Base-by-base conservation (phyloP, 2,888 invertebrate genomes). In the Sepioteuthis lessoniana region DNA sequence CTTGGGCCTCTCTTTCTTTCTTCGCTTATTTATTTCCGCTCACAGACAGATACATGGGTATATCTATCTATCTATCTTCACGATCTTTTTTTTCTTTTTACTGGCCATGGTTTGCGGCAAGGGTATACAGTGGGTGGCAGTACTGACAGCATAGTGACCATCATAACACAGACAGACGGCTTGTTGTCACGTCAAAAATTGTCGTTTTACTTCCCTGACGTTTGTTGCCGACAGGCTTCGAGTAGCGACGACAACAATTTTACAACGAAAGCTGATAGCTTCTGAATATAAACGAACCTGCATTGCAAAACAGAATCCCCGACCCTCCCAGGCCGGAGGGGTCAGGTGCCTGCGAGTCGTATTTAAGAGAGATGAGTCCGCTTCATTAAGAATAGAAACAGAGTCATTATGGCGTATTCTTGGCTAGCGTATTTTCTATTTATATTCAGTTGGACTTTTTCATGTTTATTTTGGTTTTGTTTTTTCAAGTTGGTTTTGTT, bases 121-220 rank as follows among this genome's bases (percentile, higher is more conserved):
- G 76, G 76, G n/a, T 76, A 76, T 35, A n/a, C 76, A 76, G 1
- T 25, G n/a, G 76, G n/a, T 76, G 76, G 76, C 76, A 76, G 76
- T n/a, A 35, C n/a, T 76, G 76, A 76, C 76, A 76, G 76, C 76
- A 13, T 76, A 76, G n/a, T n/a, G 76, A 76, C 3, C n/a, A 76
- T 76, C 76, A n/a, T 76, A 76, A 76, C 76, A 76, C 76, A 76
- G 76, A 76, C 76, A 35, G 76, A 76, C 76, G 76, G n/a, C 76
- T 76, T 76, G 76, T 76, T 76, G 76, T 76, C 76, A 35, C 76
- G 76, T 76, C 76, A n/a, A 76, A 76, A 76, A 35, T 13, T 35
- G 76, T 76, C 76, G 76, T 76, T 76, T 76, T n/a, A n/a, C 76
- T 76, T 76, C 4, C 4, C 13, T 76, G 76, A 76, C 76, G 76